These are phyloP conservation scores for Pterostichus niger DNA, from an alignment of 2,888 invertebrate species.

Conservation along the genomic window DNA sequence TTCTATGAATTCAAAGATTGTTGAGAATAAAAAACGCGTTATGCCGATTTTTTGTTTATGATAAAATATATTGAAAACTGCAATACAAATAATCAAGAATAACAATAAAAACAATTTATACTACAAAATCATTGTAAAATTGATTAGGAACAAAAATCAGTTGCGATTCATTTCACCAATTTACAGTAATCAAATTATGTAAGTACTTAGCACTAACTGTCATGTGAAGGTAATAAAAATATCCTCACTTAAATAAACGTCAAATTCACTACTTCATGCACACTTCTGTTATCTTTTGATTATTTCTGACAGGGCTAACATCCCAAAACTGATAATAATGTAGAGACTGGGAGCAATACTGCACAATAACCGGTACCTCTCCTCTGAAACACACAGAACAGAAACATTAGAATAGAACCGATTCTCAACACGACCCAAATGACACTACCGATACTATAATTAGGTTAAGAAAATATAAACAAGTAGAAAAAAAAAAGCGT, in stretches of 20 bases:
- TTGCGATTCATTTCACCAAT: conserved; percentile 46
- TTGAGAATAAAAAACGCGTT: no score
- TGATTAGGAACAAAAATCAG: conserved; percentile 50
- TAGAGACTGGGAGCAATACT: conserved; percentile 90
- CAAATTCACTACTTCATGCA: conserved; percentile 51
- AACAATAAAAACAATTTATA: conserved; percentile 58
- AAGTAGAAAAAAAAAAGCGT: neutral
- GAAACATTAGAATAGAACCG: neutral
- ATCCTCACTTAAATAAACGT: conserved; percentile 57
- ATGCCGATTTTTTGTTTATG: no score
- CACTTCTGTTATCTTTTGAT: conserved; percentile 67
- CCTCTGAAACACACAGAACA: conserved; percentile 81
- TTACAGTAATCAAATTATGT: conserved; percentile 16
- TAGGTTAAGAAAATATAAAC: neutral
- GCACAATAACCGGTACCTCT: conserved; percentile 87
- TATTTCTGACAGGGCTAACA: conserved; percentile 79
- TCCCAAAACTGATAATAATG: conserved; percentile 85
- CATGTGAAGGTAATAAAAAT: conserved; percentile 53
- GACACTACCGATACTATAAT: neutral
- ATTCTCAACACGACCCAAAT: neutral
- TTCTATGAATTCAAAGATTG: no score
- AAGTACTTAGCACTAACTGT: conserved; percentile 58
- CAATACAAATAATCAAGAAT: conserved; percentile 61
- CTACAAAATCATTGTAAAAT: conserved; percentile 44
- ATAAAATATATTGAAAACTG: conserved; percentile 64